phyloP scores from a whole-genome alignment of 2,888 invertebrate species.

The Hirtodrosophila trivittata region DNA sequence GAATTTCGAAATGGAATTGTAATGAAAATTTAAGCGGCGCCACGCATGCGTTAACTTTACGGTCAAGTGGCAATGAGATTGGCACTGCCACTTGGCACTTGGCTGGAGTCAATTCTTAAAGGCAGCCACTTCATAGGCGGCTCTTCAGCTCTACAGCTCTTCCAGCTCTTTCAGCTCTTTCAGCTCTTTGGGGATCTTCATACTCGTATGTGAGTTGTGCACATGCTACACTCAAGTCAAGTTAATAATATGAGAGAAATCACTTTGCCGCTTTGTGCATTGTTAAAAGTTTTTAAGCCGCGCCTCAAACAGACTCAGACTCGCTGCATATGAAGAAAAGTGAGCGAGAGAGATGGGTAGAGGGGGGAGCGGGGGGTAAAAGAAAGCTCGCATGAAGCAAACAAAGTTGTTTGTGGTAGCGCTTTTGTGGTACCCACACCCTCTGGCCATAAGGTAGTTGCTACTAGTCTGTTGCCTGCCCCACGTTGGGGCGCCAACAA shows the following conservation, averaged over 20 bases:
- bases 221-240: slow-evolving; percentile 70
- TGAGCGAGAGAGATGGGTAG: not conserved
- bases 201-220: slow-evolving; percentile 32
- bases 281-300: slow-evolving; percentile 81
- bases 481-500: slow-evolving; percentile 55
- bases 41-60: slow-evolving; percentile 70
- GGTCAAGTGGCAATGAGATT: slow-evolving; percentile 63
- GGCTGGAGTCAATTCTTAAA: not conserved
- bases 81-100: slow-evolving; percentile 14
- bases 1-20: slow-evolving; percentile 8
- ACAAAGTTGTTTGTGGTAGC: slow-evolving; percentile 79
- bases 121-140: slow-evolving; percentile 29
- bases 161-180: too few species aligned
- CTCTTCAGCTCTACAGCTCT: slow-evolving; percentile 40
- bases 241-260: slow-evolving; percentile 81
- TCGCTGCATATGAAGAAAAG: slow-evolving; percentile 31
- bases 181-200: slow-evolving; percentile 22
- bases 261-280: slow-evolving; percentile 81
- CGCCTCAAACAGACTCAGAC: slow-evolving; percentile 69
- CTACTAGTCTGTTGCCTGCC: slow-evolving; percentile 12
- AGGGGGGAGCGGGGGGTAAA: not conserved
- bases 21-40: slow-evolving; percentile 38
- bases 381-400: slow-evolving; percentile 65
- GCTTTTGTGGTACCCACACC: slow-evolving; percentile 62
- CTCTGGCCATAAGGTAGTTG: slow-evolving; percentile 13